A percentile compares a stretch with the other conserved stretches of the same genome.
Conservation (phyloP, 2,113 vertebrate genomes). For the Sterrhoptilus dennistouni region DNA sequence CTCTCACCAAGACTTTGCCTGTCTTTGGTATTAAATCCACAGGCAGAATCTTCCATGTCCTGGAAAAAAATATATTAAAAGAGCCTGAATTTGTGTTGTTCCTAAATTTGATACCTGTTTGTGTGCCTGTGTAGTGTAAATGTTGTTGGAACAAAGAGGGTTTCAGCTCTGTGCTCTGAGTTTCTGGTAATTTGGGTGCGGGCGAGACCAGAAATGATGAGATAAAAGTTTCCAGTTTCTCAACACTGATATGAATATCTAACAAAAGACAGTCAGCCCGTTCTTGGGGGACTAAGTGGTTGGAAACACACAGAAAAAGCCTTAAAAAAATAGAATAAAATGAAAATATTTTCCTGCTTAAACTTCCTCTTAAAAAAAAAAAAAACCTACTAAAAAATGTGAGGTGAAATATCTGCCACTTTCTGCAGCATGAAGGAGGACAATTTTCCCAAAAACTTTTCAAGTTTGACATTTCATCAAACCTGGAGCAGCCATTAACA, state of each 20-base stretch:
- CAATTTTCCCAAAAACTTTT: background rate
- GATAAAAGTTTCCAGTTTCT: background rate
- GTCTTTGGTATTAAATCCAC: constrained; percentile 43
- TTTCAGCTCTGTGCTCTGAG: background rate
- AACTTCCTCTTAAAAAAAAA: background rate
- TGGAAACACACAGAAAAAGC: background rate
- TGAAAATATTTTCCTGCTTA: background rate
- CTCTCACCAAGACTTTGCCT: background rate
- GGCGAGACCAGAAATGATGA: background rate
- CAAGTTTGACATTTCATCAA: background rate
- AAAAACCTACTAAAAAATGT: background rate
- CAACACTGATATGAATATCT: background rate
- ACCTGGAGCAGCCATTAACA: background rate
- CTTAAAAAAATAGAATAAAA: background rate
- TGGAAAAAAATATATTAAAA: background rate
- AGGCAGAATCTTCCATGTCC: constrained; percentile 4
- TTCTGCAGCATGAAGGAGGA: background rate
- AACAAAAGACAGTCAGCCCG: background rate
- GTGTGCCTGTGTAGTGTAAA: background rate
- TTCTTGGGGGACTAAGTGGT: background rate
- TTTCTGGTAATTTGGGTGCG: background rate
- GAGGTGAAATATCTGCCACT: background rate
- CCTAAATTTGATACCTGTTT: background rate
- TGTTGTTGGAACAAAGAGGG: background rate
- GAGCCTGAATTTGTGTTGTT: background rate